A percentile compares a stretch with the other conserved stretches of the same genome.
Evolutionary conservation across 2,113 vertebrate genomes (phyloP).

Genomic region (Phodopus roborovskii): DNA sequence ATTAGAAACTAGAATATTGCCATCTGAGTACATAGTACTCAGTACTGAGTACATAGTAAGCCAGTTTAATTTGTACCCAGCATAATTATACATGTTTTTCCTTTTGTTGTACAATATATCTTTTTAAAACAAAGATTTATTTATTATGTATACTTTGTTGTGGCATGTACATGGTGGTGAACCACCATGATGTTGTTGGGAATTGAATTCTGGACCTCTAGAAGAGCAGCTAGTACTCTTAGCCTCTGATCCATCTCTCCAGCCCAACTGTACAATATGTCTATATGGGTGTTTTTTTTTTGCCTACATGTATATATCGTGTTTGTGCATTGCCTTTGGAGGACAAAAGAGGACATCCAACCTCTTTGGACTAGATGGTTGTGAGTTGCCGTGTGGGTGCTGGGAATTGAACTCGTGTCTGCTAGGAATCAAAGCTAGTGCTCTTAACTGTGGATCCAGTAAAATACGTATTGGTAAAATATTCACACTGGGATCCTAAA

Average conservation of each 20-base stretch:
- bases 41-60: background rate
- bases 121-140: too few species aligned
- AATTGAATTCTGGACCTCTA: too few species aligned
- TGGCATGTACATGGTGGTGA: too few species aligned
- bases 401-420: background rate
- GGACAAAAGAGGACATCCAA: background rate
- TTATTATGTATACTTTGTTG: too few species aligned
- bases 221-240: too few species aligned
- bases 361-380: background rate
- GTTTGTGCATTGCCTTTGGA: background rate
- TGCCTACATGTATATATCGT: background rate
- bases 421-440: background rate
- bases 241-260: too few species aligned
- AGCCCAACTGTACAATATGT: too few species aligned
- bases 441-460: background rate
- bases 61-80: background rate
- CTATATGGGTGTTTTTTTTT: background rate
- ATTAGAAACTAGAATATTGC: conserved; percentile 19
- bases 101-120: background rate
- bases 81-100: background rate
- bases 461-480: background rate
- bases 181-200: too few species aligned
- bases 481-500: background rate
- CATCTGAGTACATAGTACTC: too few species aligned
- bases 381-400: background rate